Base-by-base conservation (phyloP, 2,113 vertebrate genomes). In the Brienomyrus brachyistius region DNA sequence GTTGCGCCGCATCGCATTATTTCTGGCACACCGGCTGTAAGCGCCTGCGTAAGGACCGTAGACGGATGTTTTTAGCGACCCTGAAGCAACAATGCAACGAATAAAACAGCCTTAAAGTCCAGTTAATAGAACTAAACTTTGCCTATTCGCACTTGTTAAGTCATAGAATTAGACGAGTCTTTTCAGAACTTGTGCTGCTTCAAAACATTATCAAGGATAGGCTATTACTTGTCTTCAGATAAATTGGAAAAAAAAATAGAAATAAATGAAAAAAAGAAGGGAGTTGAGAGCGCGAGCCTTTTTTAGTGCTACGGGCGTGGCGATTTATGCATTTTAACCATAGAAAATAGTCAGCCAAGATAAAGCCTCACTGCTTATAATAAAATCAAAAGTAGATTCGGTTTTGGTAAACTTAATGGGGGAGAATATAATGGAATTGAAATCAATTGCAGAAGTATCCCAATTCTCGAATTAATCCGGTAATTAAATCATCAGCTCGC, bases 1-100 rank as follows among this genome's bases (percentile, higher is more conserved):
- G 51, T 74, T 89, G 83, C 35, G 35, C 62, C 40, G 66, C 88
- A 80, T 54, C 50, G 77, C 74, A 74, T 91, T 89, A 87, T 23
- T 31, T 77, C 59, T 77, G 56, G 80, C 83, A 54, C 82, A 19
- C 15, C 88, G 90, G 48, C 59, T 87, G 50, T 31, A 52, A 62
- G 51, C 40, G 40, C 40, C 40, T 40, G 40, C 40, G 1, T 43
- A 45, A 35, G 48, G 45, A 52, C 89, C 4, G 17, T 3, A n/a
- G 43, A 52, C 10, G n/a, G 19, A 13, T 35, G 56, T 31, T 19
- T 85, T 4, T 27, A 80, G 50, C 13, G 74, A 27, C 88, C 40
- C 56, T n/a, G 59, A 52, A 27, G 84, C 35, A 66, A 59, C 15
- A 66, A 54, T 54, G 35, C 15, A 23, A 23, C 27, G 52, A 48